These are phyloP conservation scores for Misgurnus mizolepis DNA, from an alignment of 2,113 vertebrate species.

Conservation along the genomic window DNA sequence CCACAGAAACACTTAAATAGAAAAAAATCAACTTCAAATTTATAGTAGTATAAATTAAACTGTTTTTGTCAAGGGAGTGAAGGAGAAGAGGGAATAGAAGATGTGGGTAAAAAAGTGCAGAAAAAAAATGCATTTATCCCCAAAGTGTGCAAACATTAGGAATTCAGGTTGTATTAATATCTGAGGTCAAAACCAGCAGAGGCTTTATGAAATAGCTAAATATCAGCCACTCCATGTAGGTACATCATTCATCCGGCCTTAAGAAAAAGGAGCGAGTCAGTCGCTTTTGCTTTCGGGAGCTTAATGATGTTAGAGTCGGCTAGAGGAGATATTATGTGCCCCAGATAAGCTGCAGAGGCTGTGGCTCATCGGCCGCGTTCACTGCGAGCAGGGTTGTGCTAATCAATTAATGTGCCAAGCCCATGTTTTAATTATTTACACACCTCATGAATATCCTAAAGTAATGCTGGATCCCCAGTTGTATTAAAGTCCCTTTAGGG, in stretches of 20 bases:
- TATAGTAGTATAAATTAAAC: slow-evolving; percentile 21
- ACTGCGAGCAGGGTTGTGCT: slow-evolving; percentile 47
- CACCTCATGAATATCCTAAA: neutral
- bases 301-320: slow-evolving; percentile 54
- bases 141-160: slow-evolving; percentile 21
- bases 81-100: neutral
- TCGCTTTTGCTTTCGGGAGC: slow-evolving; percentile 36
- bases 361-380: slow-evolving; percentile 45
- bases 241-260: slow-evolving; percentile 53
- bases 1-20: neutral
- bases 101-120: neutral
- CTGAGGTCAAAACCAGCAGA: slow-evolving; percentile 38
- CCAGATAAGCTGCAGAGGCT: slow-evolving; percentile 52
- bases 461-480: neutral
- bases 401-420: slow-evolving; percentile 51
- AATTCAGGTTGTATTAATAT: slow-evolving; percentile 42
- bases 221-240: slow-evolving; percentile 50
- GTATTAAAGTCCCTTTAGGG: too few relatives aligned
- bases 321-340: slow-evolving; percentile 46
- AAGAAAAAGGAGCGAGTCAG: slow-evolving; percentile 14
- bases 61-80: neutral
- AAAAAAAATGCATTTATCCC: neutral
- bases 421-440: slow-evolving; percentile 42
- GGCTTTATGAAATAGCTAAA: slow-evolving; percentile 46
- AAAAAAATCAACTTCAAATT: slow-evolving; percentile 16